phyloP scores from a whole-genome alignment of 2,797 vertebrate genomes.

The Brotula barbata region DNA sequence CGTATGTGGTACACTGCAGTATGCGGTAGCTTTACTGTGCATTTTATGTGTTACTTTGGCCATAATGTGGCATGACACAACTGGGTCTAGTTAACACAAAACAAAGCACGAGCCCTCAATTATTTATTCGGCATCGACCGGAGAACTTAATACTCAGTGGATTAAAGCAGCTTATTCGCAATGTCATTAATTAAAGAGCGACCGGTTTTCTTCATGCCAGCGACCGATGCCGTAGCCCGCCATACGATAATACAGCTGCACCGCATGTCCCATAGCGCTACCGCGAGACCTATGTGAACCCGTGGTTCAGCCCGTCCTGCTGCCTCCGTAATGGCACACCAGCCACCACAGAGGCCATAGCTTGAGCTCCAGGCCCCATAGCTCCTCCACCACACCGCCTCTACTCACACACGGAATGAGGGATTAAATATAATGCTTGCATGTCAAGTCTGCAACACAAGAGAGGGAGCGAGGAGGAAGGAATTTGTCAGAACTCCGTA shows the following conservation, averaged over 20 bases:
- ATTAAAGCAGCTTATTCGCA: slow-evolving; percentile 34
- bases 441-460: slow-evolving; percentile 67
- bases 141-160: slow-evolving; percentile 27
- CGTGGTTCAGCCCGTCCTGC: slow-evolving; percentile 38
- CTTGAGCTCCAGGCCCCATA: slow-evolving; percentile 54
- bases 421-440: slow-evolving; percentile 77
- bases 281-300: slow-evolving; percentile 59
- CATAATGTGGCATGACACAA: not conserved
- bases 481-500: slow-evolving; percentile 81
- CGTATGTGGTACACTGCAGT: slow-evolving; percentile 26
- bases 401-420: slow-evolving; percentile 60
- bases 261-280: slow-evolving; percentile 55
- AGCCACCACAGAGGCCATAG: slow-evolving; percentile 60
- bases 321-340: slow-evolving; percentile 65
- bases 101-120: slow-evolving; percentile 1
- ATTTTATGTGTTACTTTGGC: slow-evolving; percentile 27
- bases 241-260: slow-evolving; percentile 58
- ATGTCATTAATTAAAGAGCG: slow-evolving; percentile 63
- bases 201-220: slow-evolving; percentile 46
- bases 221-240: slow-evolving; percentile 44
- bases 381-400: slow-evolving; percentile 61
- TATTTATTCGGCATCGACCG: slow-evolving; percentile 20
- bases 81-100: slow-evolving; percentile 27
- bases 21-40: slow-evolving; percentile 16
- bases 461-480: slow-evolving; percentile 68